Percentiles rank a stretch among this genome's conserved stretches.
Conservation (phyloP, 1,140 invertebrate species). For the Hyphantria cunea region DNA sequence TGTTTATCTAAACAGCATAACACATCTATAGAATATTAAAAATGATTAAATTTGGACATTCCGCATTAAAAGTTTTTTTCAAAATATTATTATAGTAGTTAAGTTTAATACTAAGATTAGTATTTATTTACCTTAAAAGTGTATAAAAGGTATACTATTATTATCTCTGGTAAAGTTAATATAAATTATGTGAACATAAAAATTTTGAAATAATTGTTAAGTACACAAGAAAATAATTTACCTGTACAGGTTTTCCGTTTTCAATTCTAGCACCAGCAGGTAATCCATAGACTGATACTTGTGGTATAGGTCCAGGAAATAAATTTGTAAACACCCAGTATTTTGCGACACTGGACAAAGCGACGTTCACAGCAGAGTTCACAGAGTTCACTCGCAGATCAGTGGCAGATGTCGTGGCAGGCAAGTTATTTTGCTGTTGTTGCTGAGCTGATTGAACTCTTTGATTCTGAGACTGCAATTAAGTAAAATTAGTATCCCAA, state of each 20-base stretch:
- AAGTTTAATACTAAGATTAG: no score
- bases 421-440: conserved; percentile 60
- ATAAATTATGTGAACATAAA: no score
- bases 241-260: conserved; percentile 84
- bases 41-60: no score
- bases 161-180: no score
- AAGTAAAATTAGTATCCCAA: conserved; percentile 40
- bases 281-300: conserved; percentile 84
- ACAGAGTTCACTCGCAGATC: conserved; percentile 83
- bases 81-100: no score
- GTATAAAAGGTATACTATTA: no score
- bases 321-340: conserved; percentile 87
- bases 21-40: no score
- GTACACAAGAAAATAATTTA: conserved; percentile 45
- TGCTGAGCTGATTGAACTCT: conserved; percentile 60
- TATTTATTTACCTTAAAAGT: no score
- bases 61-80: no score
- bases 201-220: no score
- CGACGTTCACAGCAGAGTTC: conserved; percentile 79
- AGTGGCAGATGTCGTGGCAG: conserved; percentile 81
- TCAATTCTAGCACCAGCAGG: conserved; percentile 80
- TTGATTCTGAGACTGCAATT: conserved; percentile 65
- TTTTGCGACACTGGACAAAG: conserved; percentile 85
- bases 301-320: conserved; percentile 84
- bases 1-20: no score